A percentile compares a stretch with the other conserved stretches of the same genome.
phyloP scores from a whole-genome alignment of 2,113 vertebrate species.

The Coptodon bakossiorum region DNA sequence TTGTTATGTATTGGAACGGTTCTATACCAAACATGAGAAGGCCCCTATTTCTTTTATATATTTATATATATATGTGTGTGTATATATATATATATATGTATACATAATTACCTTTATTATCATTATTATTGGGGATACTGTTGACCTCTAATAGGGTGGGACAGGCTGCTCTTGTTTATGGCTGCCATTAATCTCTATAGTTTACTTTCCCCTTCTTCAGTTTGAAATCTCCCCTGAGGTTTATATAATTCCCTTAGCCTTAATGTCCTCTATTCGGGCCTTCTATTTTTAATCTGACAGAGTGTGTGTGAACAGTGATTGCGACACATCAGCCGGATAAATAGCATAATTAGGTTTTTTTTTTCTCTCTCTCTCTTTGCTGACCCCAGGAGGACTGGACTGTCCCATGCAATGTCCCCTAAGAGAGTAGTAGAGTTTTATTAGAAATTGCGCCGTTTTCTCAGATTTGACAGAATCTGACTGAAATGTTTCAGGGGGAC shows the following conservation, averaged over 20 bases:
- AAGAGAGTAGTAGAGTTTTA: slow-evolving; percentile 42
- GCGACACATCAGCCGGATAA: slow-evolving; percentile 73
- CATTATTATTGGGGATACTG: slow-evolving; percentile 24
- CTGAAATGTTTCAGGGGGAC: slow-evolving; percentile 1
- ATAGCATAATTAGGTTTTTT: slow-evolving; percentile 72
- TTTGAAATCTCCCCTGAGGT: slow-evolving; percentile 72
- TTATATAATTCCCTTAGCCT: slow-evolving; percentile 71
- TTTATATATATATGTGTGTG: too few relatives aligned
- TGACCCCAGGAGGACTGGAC: slow-evolving; percentile 52
- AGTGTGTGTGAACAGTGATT: slow-evolving; percentile 68
- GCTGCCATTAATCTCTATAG: slow-evolving; percentile 75
- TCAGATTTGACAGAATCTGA: background rate
- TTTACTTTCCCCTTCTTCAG: slow-evolving; percentile 69
- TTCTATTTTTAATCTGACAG: slow-evolving; percentile 71
- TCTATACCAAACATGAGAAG: background rate
- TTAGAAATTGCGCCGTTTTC: slow-evolving; percentile 30
- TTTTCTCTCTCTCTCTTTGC: background rate
- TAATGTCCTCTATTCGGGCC: slow-evolving; percentile 70
- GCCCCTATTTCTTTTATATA: background rate
- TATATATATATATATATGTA: background rate
- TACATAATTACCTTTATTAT: background rate
- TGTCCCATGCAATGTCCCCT: slow-evolving; percentile 56
- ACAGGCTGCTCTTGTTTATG: slow-evolving; percentile 61
- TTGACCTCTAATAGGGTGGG: slow-evolving; percentile 54
- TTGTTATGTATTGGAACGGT: background rate